Evolutionary conservation across 2,797 vertebrate genomes (phyloP).

Genomic region (Molossus molossus): DNA sequence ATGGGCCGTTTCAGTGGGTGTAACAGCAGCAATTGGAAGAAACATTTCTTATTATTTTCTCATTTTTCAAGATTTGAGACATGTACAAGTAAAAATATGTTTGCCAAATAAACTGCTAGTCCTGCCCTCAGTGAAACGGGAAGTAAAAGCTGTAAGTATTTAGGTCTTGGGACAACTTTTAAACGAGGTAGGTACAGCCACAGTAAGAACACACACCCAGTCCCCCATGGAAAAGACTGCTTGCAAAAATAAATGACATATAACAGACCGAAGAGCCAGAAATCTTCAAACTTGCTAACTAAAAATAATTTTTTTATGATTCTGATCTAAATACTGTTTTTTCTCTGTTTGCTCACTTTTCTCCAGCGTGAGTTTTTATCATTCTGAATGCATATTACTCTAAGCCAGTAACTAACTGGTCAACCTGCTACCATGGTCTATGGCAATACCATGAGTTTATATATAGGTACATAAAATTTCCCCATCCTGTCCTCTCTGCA

Average conservation of each 20-base stretch:
- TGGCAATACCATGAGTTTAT: constrained; percentile 72
- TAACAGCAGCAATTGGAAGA: constrained; percentile 69
- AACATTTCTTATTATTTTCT: constrained; percentile 47
- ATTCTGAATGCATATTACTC: constrained; percentile 78
- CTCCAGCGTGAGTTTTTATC: too few species aligned
- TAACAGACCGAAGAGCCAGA: constrained; percentile 9
- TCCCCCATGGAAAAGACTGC: constrained; percentile 53
- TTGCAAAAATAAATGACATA: background rate
- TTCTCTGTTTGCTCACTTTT: constrained; percentile 78
- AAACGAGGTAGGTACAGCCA: constrained; percentile 12
- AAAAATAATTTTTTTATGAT: background rate
- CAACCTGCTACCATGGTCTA: constrained; percentile 74
- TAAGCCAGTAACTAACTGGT: constrained; percentile 84
- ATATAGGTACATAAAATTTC: background rate
- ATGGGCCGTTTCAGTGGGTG: background rate
- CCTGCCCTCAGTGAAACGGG: background rate
- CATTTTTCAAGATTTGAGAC: constrained; percentile 60
- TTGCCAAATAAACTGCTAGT: constrained; percentile 53
- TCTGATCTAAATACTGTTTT: constrained; percentile 74
- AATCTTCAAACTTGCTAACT: constrained; percentile 31
- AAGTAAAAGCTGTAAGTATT: background rate
- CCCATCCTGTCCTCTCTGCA: background rate
- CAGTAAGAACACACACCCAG: background rate
- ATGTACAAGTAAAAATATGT: constrained; percentile 14
- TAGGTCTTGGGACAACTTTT: constrained; percentile 61